Conservation (phyloP, 2,888 invertebrate species). For the Cetonia aurata region DNA sequence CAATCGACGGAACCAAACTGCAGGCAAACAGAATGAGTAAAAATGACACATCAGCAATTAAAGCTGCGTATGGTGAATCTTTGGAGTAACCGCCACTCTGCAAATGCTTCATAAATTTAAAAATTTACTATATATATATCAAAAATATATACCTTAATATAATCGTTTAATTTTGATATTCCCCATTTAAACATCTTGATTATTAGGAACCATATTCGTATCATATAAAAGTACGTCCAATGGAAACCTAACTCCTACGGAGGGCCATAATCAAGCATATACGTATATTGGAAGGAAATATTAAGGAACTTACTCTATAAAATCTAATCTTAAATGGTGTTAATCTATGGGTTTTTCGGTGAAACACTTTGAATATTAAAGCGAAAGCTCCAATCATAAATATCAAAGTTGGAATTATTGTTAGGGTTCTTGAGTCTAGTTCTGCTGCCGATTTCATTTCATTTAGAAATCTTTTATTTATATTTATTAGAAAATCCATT, state of each 20-base stretch:
- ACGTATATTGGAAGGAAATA: background rate
- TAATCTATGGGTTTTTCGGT: slow-evolving; percentile 44
- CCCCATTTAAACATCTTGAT: slow-evolving; percentile 54
- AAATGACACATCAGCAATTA: background rate
- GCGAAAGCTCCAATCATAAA: slow-evolving; percentile 47
- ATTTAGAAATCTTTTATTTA: slow-evolving; percentile 22
- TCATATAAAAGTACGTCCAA: slow-evolving; percentile 60
- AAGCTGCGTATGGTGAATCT: background rate
- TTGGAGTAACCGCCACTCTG: slow-evolving; percentile 6
- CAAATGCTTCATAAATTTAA: background rate
- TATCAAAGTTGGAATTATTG: slow-evolving; percentile 47
- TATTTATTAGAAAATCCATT: slow-evolving; percentile 20
- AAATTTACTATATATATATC: too few relatives aligned
- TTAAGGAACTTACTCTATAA: slow-evolving; percentile 43
- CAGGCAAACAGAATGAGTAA: slow-evolving; percentile 33
- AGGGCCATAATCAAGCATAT: slow-evolving; percentile 9
- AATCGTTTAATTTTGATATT: slow-evolving; percentile 49
- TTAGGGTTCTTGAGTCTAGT: slow-evolving; percentile 42
- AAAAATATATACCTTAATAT: slow-evolving; percentile 49
- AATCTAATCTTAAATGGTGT: slow-evolving; percentile 44
- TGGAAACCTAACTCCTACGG: slow-evolving; percentile 60
- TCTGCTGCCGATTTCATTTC: slow-evolving; percentile 43
- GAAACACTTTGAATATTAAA: slow-evolving; percentile 45
- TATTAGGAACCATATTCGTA: slow-evolving; percentile 59
- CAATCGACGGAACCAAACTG: slow-evolving; percentile 54